phyloP scores from a whole-genome alignment of 35 echinoderm and acorn worm species.

The Diadema setosum region DNA sequence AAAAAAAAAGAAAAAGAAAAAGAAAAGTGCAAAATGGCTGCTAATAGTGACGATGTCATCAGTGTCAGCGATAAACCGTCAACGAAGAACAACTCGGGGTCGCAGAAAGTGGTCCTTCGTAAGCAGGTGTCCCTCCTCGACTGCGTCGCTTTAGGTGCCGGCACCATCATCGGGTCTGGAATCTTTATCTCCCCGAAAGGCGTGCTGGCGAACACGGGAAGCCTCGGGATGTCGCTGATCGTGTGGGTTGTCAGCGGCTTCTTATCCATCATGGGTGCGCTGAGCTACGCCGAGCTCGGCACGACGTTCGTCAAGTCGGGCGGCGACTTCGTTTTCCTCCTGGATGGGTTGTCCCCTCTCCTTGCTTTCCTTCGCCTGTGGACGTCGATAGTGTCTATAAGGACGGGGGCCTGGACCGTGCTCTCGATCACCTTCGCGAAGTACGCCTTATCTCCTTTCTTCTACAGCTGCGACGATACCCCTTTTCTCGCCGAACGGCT shows the following conservation, averaged over 20 bases:
- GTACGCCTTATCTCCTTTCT: slow-evolving; percentile 44
- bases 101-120: slow-evolving; percentile 27
- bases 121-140: slow-evolving; percentile 47
- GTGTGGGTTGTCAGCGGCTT: slow-evolving; percentile 75
- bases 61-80: too few relatives aligned
- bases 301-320: slow-evolving; percentile 73
- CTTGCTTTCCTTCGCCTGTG: slow-evolving; percentile 77
- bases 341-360: slow-evolving; percentile 54
- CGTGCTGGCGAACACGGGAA: slow-evolving; percentile 53
- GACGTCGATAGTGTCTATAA: slow-evolving; percentile 53
- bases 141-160: slow-evolving; percentile 60
- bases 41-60: too few relatives aligned
- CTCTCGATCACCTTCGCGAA: slow-evolving; percentile 71
- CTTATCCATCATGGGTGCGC: slow-evolving; percentile 63
- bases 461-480: background rate
- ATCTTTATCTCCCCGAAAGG: slow-evolving; percentile 96
- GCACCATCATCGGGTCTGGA: slow-evolving; percentile 74
- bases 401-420: slow-evolving; percentile 61
- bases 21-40: too few relatives aligned
- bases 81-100: too few relatives aligned
- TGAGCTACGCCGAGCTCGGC: slow-evolving; percentile 87
- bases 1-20: too few relatives aligned
- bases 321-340: slow-evolving; percentile 77
- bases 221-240: slow-evolving; percentile 65
- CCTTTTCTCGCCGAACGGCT: background rate